These are phyloP conservation scores for Ispidina picta DNA, from an alignment of 2,797 vertebrate genomes.

Conservation along the genomic window DNA sequence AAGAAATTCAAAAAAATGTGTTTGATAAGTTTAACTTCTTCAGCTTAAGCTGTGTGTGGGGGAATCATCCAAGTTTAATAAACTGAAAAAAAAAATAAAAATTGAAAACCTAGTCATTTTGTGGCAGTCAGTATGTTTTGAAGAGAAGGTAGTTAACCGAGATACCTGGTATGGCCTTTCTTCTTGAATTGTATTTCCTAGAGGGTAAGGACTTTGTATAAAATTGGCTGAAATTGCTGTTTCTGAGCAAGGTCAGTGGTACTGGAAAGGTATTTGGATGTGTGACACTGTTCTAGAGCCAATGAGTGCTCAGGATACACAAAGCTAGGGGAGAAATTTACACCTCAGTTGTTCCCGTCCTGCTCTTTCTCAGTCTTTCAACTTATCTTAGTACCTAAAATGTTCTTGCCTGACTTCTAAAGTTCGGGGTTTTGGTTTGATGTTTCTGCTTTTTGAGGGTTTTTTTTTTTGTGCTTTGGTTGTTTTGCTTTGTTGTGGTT, in stretches of 20 bases:
- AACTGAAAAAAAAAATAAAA: not conserved
- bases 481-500: not conserved
- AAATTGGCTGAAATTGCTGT: not conserved
- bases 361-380: not conserved
- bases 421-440: accelerated
- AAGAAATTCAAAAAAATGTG: not conserved
- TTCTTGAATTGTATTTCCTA: not conserved
- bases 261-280: accelerated
- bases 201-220: not conserved
- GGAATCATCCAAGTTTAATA: not conserved
- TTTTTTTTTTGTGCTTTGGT: too few relatives aligned
- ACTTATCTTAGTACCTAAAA: not conserved
- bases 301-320: not conserved
- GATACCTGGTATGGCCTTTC: not conserved
- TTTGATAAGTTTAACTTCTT: not conserved
- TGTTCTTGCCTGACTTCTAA: not conserved
- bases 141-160: not conserved
- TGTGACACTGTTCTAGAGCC: not conserved
- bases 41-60: accelerated
- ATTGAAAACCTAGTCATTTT: not conserved
- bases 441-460: not conserved
- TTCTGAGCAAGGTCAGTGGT: not conserved
- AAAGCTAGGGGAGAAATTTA: not conserved
- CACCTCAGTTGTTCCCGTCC: not conserved
- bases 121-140: not conserved